Evolutionary conservation across 64 coral and sea anemone genomes (phyloP), one percentile per base, ranked within the genome.

Genomic region (Acropora yongei): DNA sequence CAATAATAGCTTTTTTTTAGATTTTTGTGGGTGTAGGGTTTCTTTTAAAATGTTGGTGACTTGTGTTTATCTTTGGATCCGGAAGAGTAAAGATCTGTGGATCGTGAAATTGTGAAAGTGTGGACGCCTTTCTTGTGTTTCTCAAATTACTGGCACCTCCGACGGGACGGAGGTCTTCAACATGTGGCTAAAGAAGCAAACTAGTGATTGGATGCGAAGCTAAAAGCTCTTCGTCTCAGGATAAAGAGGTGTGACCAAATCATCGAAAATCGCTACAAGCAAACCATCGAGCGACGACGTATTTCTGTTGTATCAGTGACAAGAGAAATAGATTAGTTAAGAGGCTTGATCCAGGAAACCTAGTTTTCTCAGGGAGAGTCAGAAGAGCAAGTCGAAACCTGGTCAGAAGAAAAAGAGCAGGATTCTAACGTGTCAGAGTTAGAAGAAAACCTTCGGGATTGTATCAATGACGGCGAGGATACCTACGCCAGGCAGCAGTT

Each of bases 401-500:
- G 68, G 68, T 72, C 68, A 17, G 68, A 72, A 72, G 68, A 72
- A 19, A 40, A 72, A 30, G 68, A 17, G 68, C 78, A 74, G 71
- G 20, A 78, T 78, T 88, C 40, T 44, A 78, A 88, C 72, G 73
- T 42, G 9, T 61, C 43, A 63, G 88, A 90, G 71, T 50, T 80
- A 44, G 72, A 76, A 50, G 39, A 55, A 47, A 75, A 41, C 30
- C 4, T 49, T 68, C 57, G 6, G 57, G 39, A 67, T 1, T 44
- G 30, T 12, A 49, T 19, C 57, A 66, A 16, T 44, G 57, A 66
- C 14, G 49, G 20, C 39, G 87, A 89, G 8, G 46, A 49, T 30
- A 68, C 58, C 53, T 89, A 89, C 48, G 88, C 88, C 16, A 89
- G 71, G 65, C 88, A 79, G 47, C 88, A 89, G 67, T 68, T 89